Base-by-base conservation (phyloP, 2,113 vertebrate species). In the Ancistrus triradiatus region DNA sequence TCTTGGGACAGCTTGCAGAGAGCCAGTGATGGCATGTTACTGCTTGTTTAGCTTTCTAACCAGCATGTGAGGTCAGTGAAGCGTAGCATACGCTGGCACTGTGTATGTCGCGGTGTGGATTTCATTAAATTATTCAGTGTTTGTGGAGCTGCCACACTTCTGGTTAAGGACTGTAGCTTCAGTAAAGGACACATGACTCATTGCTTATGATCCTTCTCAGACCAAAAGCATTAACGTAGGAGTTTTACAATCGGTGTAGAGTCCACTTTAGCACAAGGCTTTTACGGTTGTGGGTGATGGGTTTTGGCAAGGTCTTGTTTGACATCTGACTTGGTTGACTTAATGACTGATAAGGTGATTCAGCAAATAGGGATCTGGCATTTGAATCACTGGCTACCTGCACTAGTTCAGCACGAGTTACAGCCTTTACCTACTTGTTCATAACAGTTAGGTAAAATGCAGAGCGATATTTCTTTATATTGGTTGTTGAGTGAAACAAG, bases 121-220 rank as follows among this genome's bases (percentile, higher is more conserved):
- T 28, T 47, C 72, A 25, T 49, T 74, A 13, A 74, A 74, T 74
- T 61, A 74, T 74, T 74, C 71, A 73, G 18, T 25, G 47, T 33
- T 59, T 6, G 44, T 25, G 11, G 11, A 40, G 11, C 18, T 33
- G 65, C 42, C 68, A 22, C 57, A 13, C 37, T 68, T 44, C 14
- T 24, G 38, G 48, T 18, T 10, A 2, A 13, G 27, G 3, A 21
- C 11, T 31, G 6, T 1, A 5, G 28, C 19, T 40, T 35, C 31
- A 37, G 40, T n/a, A 17, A 52, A 14, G 17, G 15, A 13, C 14
- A 7, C 4, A 18, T 17, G 14, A 28, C 37, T 4, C 31, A 18
- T 24, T 38, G 11, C 9, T 5, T 11, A n/a, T 57, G 35, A n/a
- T 18, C 8, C 31, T 37, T 19, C 17, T 17, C 15, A 33, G 13